These are phyloP conservation scores for Leuciscus idus DNA, from an alignment of 2,113 vertebrate species.

Conservation along the genomic window DNA sequence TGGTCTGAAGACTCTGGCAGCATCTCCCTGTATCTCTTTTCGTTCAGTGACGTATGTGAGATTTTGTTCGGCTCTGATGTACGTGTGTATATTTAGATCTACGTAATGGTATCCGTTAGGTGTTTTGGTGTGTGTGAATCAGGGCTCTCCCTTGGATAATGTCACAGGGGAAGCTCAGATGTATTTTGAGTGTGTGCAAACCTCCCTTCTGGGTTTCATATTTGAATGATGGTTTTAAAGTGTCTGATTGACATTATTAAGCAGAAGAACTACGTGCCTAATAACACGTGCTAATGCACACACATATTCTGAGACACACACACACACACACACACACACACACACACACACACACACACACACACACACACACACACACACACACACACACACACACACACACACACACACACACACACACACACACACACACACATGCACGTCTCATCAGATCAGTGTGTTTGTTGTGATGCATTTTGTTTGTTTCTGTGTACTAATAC, in stretches of 20 bases:
- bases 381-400: not conserved
- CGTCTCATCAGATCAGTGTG: not conserved
- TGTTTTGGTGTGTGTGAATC: conserved; percentile 19
- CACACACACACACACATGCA: not conserved
- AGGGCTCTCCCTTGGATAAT: not conserved
- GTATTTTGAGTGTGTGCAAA: not conserved
- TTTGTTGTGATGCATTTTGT: not conserved
- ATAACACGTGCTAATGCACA: conserved; percentile 27
- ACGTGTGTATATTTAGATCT: conserved; percentile 18
- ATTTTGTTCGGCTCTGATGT: not conserved
- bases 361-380: not conserved
- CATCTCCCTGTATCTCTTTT: conserved; percentile 24
- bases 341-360: not conserved
- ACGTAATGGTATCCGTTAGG: conserved; percentile 3
- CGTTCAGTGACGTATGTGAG: not conserved
- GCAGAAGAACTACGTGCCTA: not conserved
- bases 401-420: not conserved
- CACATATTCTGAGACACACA: not conserved
- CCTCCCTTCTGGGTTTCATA: not conserved
- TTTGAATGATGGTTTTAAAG: conserved; percentile 14
- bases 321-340: not conserved
- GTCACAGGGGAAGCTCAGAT: conserved; percentile 10
- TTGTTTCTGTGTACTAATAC: not conserved
- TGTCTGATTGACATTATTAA: conserved; percentile 29
- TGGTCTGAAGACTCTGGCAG: not conserved